Base-by-base conservation (phyloP, 2,113 vertebrate species). In the Urocynchramus pylzowi region DNA sequence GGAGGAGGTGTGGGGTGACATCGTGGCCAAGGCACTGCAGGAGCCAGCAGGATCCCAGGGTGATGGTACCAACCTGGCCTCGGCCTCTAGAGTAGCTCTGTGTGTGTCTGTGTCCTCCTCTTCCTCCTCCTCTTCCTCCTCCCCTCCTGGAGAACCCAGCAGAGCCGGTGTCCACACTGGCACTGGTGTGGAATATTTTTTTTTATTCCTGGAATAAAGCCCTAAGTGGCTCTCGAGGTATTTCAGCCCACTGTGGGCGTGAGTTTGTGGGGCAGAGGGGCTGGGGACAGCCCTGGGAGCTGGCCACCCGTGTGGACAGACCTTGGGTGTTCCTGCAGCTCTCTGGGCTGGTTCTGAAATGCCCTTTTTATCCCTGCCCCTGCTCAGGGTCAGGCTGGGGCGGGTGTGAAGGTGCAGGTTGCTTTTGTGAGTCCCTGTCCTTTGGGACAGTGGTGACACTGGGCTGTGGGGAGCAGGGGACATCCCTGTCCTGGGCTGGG, bases 141-240 rank as follows among this genome's bases (percentile, higher is more conserved):
- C 13, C 19, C 42, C 49, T 42, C 54, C 74, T 42, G 30, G 10
- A 70, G 27, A 14, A 30, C 16, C 44, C 2, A 1, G 44, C 8
- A 39, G 39, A 70, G 3, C 13, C 0, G 0, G 3, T 19, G n/a
- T 69, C 80, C 13, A 1, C 0, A 0, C 30, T 52, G 61, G 18
- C 53, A 17, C 16, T 0, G 1, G 30, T 42, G 26, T 59, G 22
- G 22, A 35, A 24, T 26, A 26, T 59, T 59, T 16, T 13, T 2
- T 8, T 31, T 77, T 80, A 33, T 84, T 79, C 35, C 63, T 44
- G 31, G n/a, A 16, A 28, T 33, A 27, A 73, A 11, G 10, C 65
- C 84, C 56, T 47, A 3, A 53, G 31, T 41, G 75, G 6, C 60
- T 67, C n/a, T 19, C 8, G 2, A 37, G 44, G 71, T 0, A 0